Evolutionary conservation across 2,113 vertebrate species (phyloP).

Genomic region (Semicossyphus pulcher): DNA sequence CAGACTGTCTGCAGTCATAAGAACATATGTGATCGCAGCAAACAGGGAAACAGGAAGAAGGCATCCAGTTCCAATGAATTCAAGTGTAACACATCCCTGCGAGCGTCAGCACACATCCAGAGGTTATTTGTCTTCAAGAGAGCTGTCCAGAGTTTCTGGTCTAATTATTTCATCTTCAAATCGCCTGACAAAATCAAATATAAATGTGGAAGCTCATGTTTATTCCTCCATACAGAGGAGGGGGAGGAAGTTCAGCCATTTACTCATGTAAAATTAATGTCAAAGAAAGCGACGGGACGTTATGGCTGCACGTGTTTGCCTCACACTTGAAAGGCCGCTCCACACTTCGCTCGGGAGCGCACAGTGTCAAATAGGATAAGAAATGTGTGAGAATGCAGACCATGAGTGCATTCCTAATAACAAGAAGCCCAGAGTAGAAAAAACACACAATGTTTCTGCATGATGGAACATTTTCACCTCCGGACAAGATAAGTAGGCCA

Average conservation of each 20-base stretch:
- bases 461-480: slow-evolving; percentile 64
- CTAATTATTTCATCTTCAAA: slow-evolving; percentile 58
- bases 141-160: slow-evolving; percentile 43
- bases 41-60: background rate
- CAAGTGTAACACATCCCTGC: slow-evolving; percentile 26
- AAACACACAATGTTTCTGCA: slow-evolving; percentile 32
- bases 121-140: slow-evolving; percentile 17
- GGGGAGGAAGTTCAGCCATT: slow-evolving; percentile 61
- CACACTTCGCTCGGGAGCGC: slow-evolving; percentile 54
- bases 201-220: slow-evolving; percentile 55
- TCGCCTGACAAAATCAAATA: slow-evolving; percentile 36
- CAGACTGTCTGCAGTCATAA: background rate
- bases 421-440: slow-evolving; percentile 37
- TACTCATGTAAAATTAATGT: slow-evolving; percentile 75
- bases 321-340: slow-evolving; percentile 63
- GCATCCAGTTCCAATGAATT: slow-evolving; percentile 21
- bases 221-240: slow-evolving; percentile 55
- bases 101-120: slow-evolving; percentile 30
- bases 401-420: slow-evolving; percentile 64
- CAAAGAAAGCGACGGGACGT: slow-evolving; percentile 64
- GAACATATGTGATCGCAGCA: background rate
- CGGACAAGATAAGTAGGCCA: slow-evolving; percentile 78
- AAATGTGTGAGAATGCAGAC: slow-evolving; percentile 60
- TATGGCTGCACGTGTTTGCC: slow-evolving; percentile 69
- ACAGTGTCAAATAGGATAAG: slow-evolving; percentile 71